Evolutionary conservation across 2,113 vertebrate genomes (phyloP).

Genomic region (Picathartes gymnocephalus): DNA sequence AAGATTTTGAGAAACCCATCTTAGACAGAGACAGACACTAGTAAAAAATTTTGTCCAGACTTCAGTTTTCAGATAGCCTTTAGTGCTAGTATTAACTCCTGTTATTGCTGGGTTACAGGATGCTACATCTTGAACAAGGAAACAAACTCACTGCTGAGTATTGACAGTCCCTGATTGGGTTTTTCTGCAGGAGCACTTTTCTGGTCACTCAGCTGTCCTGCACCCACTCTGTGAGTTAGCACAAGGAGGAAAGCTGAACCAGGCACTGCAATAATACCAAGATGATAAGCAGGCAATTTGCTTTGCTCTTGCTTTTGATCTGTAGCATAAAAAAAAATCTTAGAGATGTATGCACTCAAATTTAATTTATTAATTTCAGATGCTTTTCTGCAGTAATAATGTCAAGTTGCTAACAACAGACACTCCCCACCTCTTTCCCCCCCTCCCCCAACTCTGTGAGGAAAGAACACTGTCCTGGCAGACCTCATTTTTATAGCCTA

Average conservation of each 20-base stretch:
- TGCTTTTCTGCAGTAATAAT: constrained; percentile 10
- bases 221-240: neutral
- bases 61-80: neutral
- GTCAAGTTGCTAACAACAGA: neutral
- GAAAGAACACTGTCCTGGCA: neutral
- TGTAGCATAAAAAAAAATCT: constrained; percentile 40
- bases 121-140: neutral
- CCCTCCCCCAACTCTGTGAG: neutral
- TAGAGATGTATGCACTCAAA: neutral
- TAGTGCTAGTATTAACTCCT: neutral
- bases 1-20: neutral
- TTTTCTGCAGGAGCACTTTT: neutral
- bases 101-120: neutral
- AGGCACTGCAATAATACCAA: neutral
- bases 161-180: neutral
- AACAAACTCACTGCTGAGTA: neutral
- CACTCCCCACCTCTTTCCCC: too few relatives aligned
- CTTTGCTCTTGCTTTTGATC: constrained; percentile 55
- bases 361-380: constrained; percentile 30
- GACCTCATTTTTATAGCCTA: neutral
- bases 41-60: neutral
- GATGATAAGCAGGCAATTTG: constrained; percentile 48
- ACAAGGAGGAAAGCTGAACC: neutral
- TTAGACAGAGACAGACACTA: neutral
- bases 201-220: neutral